A percentile compares a stretch with the other conserved stretches of the same genome.
phyloP scores from a whole-genome alignment of 1,140 invertebrate species.

The Nylanderia fulva region DNA sequence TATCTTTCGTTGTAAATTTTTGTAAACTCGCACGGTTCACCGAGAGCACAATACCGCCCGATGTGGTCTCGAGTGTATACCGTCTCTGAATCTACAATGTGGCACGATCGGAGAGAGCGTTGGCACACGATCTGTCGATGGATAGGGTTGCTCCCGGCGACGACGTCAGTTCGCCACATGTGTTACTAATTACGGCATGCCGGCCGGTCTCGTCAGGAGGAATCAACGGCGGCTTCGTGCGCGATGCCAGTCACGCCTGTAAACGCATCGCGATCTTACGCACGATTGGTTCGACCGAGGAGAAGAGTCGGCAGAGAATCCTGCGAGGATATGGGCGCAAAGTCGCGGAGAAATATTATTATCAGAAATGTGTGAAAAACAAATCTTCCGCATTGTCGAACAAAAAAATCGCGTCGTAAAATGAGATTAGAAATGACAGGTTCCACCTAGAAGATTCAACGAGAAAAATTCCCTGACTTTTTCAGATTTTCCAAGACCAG shows the following conservation, averaged over 20 bases:
- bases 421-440: not conserved
- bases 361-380: not conserved
- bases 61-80: not conserved
- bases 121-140: conserved; percentile 67
- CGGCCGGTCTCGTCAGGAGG: conserved; percentile 55
- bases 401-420: conserved; percentile 3
- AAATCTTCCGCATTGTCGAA: not conserved
- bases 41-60: conserved; percentile 7
- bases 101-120: conserved; percentile 45
- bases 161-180: conserved; percentile 70
- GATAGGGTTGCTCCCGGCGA: conserved; percentile 54
- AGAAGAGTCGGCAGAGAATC: conserved; percentile 20
- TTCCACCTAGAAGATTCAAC: too few relatives aligned
- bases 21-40: not conserved
- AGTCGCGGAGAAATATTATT: not conserved
- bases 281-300: conserved; percentile 47
- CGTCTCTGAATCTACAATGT: conserved; percentile 4
- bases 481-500: too few relatives aligned
- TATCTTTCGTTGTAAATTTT: not conserved
- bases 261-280: conserved; percentile 63
- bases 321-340: conserved; percentile 7
- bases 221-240: conserved; percentile 54
- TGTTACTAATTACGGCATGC: conserved; percentile 78
- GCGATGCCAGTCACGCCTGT: conserved; percentile 58
- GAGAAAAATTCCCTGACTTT: too few relatives aligned